Percentiles rank a stretch among this genome's conserved stretches.
Evolutionary conservation across 2,888 invertebrate genomes (phyloP).

Genomic region (Drosophila aldrichi): DNA sequence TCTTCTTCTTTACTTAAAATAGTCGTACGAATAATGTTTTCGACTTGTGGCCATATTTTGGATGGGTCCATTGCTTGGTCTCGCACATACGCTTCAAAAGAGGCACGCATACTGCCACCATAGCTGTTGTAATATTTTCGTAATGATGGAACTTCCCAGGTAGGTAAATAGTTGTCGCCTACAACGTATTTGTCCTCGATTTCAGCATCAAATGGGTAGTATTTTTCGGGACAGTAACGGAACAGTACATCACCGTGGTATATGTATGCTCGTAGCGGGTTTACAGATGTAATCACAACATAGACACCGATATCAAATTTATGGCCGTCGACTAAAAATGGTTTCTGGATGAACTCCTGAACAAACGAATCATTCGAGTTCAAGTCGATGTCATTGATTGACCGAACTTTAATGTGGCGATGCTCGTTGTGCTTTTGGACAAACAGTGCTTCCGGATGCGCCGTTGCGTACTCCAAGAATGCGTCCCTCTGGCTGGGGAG

Average conservation of each 20-base stretch:
- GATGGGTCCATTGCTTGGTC: slow-evolving; percentile 90
- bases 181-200: slow-evolving; percentile 96
- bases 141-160: slow-evolving; percentile 95
- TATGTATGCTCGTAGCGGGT: slow-evolving; percentile 95
- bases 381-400: slow-evolving; percentile 90
- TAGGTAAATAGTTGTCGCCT: slow-evolving; percentile 96
- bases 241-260: slow-evolving; percentile 96
- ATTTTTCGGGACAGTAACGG: slow-evolving; percentile 94
- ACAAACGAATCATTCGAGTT: slow-evolving; percentile 91
- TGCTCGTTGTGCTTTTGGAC: slow-evolving; percentile 97
- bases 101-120: slow-evolving; percentile 93
- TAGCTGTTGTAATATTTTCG: slow-evolving; percentile 89
- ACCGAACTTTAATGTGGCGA: slow-evolving; percentile 92
- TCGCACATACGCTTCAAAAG: slow-evolving; percentile 91
- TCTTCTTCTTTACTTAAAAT: slow-evolving; percentile 90
- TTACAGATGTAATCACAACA: slow-evolving; percentile 94
- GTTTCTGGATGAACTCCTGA: slow-evolving; percentile 95
- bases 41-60: slow-evolving; percentile 92
- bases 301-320: slow-evolving; percentile 99
- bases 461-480: slow-evolving; percentile 89
- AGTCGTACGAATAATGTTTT: slow-evolving; percentile 90
- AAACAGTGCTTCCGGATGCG: slow-evolving; percentile 91
- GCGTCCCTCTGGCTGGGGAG: slow-evolving; percentile 91
- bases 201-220: slow-evolving; percentile 94
- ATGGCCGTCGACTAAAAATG: slow-evolving; percentile 95